Base-by-base conservation (phyloP, 2,888 invertebrate genomes). In the Chrysomela aeneicollis region DNA sequence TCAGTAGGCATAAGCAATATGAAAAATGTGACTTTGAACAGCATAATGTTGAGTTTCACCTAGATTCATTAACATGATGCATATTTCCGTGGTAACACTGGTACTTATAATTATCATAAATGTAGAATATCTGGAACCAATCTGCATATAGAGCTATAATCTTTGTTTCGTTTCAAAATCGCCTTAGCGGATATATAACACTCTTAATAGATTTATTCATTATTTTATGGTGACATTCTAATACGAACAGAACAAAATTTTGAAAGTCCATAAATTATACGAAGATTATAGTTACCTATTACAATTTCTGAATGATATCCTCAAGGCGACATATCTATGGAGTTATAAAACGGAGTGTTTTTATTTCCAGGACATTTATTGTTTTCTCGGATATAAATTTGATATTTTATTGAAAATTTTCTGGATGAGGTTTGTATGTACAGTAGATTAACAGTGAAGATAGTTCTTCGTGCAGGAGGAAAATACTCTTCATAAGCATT, bases 301-400 rank as follows among this genome's bases (percentile, higher is more conserved):
- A 59, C 15, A 30, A 42, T 47, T 47, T 26, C 49, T 17, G 47
- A 18, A 17, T 35, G 49, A 35, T 59, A 63, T 51, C 47, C 49
- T 53, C 42, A 51, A 57, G 53, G 63, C 59, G 64, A 67, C 61
- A 61, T 57, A 61, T 63, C 61, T 63, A 55, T 62, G 59, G 54
- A 61, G 68, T 61, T 66, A 64, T 68, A 66, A 66, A 68, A 62
- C 57, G 59, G 51, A 46, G 55, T 59, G 51, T 68, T 68, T 68
- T 65, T 65, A 63, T 68, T 59, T 59, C 46, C 22, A 50, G 51
- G 64, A 68, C 66, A 52, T 68, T 68, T 68, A 68, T 68, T 49
- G 68, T 55, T 53, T 52, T 61, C 61, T 64, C 53, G 54, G 57
- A 60, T 59, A 63, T 64, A 62, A 67, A 68, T 54, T 61, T 22